phyloP scores from a whole-genome alignment of 2,797 vertebrate species.

The Phrynocephalus guinanensis region DNA sequence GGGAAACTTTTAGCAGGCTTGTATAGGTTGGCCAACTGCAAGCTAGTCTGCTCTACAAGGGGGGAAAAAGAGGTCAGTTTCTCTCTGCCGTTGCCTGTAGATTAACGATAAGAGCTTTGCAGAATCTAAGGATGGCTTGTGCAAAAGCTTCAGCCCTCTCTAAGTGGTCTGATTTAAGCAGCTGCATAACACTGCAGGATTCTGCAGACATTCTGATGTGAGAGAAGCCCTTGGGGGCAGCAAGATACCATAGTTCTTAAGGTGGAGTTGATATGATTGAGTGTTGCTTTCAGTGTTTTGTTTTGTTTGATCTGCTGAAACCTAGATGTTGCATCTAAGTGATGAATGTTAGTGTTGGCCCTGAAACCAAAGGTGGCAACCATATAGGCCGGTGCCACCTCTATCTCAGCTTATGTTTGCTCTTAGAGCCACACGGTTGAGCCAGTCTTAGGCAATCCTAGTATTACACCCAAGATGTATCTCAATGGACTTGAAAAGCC shows the following conservation, averaged over 20 bases:
- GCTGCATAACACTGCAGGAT: neutral
- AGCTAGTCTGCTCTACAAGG: neutral
- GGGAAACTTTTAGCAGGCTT: neutral
- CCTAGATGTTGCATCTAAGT: neutral
- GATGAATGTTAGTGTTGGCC: neutral
- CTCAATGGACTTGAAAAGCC: neutral
- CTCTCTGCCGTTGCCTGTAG: neutral
- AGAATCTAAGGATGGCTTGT: neutral
- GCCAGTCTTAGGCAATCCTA: neutral
- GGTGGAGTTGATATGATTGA: neutral
- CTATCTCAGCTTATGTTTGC: neutral
- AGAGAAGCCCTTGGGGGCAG: neutral
- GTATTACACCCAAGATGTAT: neutral
- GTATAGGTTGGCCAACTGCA: neutral
- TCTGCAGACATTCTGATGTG: neutral
- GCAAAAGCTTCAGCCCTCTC: neutral
- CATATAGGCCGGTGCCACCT: too few species aligned
- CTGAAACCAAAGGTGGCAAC: neutral
- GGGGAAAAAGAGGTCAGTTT: neutral
- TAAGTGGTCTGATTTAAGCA: neutral
- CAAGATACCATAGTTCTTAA: neutral
- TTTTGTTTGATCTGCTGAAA: neutral
- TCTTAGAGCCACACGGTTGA: neutral
- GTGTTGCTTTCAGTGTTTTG: neutral
- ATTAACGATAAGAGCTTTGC: neutral